A percentile compares a stretch with the other conserved stretches of the same genome.
Evolutionary conservation across 2,797 vertebrate species (phyloP).

Genomic region (Onychomys torridus): DNA sequence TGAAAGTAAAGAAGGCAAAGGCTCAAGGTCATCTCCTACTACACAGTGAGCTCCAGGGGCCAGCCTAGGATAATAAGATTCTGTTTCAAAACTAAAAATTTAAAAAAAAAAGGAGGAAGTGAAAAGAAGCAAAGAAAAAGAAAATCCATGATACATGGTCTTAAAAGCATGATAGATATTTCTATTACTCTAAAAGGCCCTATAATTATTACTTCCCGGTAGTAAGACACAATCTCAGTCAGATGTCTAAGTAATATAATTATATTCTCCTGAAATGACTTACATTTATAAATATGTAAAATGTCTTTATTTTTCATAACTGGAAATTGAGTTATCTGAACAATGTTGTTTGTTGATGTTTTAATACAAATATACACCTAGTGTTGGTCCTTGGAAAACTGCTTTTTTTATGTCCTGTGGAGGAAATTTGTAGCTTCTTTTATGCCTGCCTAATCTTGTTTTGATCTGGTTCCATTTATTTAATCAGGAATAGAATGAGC

Average conservation of each 20-base stretch:
- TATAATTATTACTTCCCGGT: neutral
- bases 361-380: conserved; percentile 52
- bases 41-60: neutral
- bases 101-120: neutral
- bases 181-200: neutral
- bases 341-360: conserved; percentile 1
- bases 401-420: conserved; percentile 61
- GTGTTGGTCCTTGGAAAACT: conserved; percentile 67
- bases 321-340: conserved; percentile 16
- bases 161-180: neutral
- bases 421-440: conserved; percentile 4
- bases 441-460: conserved; percentile 22
- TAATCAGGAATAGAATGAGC: neutral
- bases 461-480: conserved; percentile 28
- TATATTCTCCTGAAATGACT: neutral
- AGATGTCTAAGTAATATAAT: conserved; percentile 4
- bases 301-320: neutral
- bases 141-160: neutral
- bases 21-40: neutral
- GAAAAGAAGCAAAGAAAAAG: neutral
- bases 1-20: neutral
- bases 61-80: neutral
- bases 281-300: conserved; percentile 13
- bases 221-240: neutral
- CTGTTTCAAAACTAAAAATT: neutral